Conservation (phyloP, 2,113 vertebrate species). For the Poeciliopsis retropinna region DNA sequence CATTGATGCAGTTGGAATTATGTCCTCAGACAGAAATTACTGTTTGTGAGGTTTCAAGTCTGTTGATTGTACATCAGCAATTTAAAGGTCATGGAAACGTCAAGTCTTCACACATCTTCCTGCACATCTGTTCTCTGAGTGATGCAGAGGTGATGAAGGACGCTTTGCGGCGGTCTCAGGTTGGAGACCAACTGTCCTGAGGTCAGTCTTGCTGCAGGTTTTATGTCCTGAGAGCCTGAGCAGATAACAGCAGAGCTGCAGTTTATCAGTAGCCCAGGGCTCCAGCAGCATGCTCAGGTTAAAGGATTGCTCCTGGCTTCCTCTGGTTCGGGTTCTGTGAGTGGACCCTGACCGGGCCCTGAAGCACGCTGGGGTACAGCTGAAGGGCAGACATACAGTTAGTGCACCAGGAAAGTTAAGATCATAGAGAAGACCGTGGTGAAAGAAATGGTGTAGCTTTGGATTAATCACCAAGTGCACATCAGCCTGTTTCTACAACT, state of each 20-base stretch:
- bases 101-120: slow-evolving; percentile 6
- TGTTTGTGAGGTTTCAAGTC: background rate
- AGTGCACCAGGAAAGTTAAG: slow-evolving; percentile 9
- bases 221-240: slow-evolving; percentile 32
- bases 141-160: background rate
- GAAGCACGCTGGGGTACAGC: slow-evolving; percentile 48
- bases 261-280: slow-evolving; percentile 50
- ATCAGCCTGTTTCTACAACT: background rate
- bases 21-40: background rate
- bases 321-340: slow-evolving; percentile 4
- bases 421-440: slow-evolving; percentile 15
- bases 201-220: slow-evolving; percentile 28
- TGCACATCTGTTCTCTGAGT: slow-evolving; percentile 31
- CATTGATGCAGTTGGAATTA: background rate
- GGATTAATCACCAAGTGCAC: background rate
- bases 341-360: slow-evolving; percentile 5
- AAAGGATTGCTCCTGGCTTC: slow-evolving; percentile 37
- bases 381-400: slow-evolving; percentile 1
- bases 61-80: background rate
- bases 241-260: slow-evolving; percentile 35
- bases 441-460: background rate
- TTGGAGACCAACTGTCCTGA: slow-evolving; percentile 18
- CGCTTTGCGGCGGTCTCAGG: background rate
- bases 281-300: slow-evolving; percentile 11
- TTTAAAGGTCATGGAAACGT: slow-evolving; percentile 8